Base-by-base conservation (phyloP, 2,888 invertebrate species). In the Dusona sp. region DNA sequence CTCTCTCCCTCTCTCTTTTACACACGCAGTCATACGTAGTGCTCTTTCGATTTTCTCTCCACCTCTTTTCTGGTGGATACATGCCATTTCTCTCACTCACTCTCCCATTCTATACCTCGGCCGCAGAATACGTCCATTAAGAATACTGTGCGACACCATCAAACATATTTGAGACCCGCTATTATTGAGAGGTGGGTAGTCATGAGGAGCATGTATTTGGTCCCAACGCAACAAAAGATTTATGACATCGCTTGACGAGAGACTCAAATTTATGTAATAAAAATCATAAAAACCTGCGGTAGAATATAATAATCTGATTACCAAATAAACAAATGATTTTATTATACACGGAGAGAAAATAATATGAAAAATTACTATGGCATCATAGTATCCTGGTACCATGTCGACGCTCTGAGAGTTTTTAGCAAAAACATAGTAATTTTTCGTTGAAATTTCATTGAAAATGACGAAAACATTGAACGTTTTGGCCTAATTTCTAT, bases 131-230 rank as follows among this genome's bases (percentile, higher is more conserved):
- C 54, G 57, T 70, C 74, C 84, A 87, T 87, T 87, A 79, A 75
- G 75, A 42, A 57, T 64, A 77, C 36, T 75, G 70, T 82, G 81
- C 68, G 79, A 84, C 84, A 72, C 54, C 70, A 48, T 82, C 84
- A 84, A 87, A 87, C 83, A 81, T 74, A 82, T 84, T 84, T 57
- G 75, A 70, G 33, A 48, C 70, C 65, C 79, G 61, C 75, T 84
- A 75, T 86, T 86, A 70, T 74, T 72, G 57, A n/a, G 19, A 74
- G 54, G 22, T 45, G 29, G 29, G 25, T 57, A 42, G 42, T 42
- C 42, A 42, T 11, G 72, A n/a, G 11, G 9, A 54, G 19, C 51
- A 16, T 25, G 11, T 22, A 9, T 78, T 38, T 38, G 42, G 13
- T 42, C 16, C 61, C 22, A 48, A n/a, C n/a, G 8, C 45, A 61